Conservation (phyloP, 2,888 invertebrate genomes). For the Teinopalpus imperialis region DNA sequence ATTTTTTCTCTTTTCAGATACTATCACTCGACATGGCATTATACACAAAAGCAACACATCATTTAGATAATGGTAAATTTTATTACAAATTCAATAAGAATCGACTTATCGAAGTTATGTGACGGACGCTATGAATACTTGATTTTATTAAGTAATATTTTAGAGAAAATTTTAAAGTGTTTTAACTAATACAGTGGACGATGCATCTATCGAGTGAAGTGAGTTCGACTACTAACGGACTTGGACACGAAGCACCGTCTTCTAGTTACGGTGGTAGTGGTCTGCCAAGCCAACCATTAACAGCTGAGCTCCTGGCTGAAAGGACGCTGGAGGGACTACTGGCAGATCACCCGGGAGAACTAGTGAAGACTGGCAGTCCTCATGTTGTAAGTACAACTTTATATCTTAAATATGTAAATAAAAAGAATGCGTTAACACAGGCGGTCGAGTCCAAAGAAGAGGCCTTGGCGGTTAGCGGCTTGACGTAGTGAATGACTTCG, state of each 20-base stretch:
- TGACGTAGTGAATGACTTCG: no score
- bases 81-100: constrained; percentile 29
- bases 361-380: constrained; percentile 97
- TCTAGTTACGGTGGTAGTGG: constrained; percentile 66
- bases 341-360: constrained; percentile 95
- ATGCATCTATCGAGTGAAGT: constrained; percentile 93
- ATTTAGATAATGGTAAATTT: constrained; percentile 30
- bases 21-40: constrained; percentile 12
- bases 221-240: constrained; percentile 85
- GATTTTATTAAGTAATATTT: constrained; percentile 33
- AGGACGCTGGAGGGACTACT: constrained; percentile 91
- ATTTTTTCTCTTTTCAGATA: constrained; percentile 29
- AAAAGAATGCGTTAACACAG: no score
- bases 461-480: no score
- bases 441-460: no score
- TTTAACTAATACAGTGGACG: constrained; percentile 42
- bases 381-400: constrained; percentile 86
- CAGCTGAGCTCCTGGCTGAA: constrained; percentile 91
- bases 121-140: constrained; percentile 56
- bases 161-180: constrained; percentile 29
- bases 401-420: no score
- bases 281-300: constrained; percentile 83
- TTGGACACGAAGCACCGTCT: constrained; percentile 74
- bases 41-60: constrained; percentile 16
- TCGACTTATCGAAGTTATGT: constrained; percentile 52